A percentile compares a stretch with the other conserved stretches of the same genome.
These are phyloP conservation scores for Chrysoperla carnea DNA, from an alignment of 1,140 invertebrate species.

Conservation along the genomic window DNA sequence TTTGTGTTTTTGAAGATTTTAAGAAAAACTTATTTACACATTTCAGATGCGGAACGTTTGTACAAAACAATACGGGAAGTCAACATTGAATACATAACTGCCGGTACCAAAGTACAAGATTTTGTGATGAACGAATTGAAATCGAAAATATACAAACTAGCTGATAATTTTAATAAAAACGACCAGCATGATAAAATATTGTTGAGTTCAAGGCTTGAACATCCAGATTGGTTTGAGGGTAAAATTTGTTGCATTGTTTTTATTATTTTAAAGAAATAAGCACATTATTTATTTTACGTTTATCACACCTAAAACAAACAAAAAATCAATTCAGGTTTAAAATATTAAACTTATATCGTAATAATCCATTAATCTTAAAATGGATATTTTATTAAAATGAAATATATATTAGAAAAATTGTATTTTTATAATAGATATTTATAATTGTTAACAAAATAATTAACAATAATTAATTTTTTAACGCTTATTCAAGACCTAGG, in stretches of 20 bases:
- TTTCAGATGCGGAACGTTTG: constrained; percentile 17
- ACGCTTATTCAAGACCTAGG: background rate
- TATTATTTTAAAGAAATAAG: no score
- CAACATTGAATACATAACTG: constrained; percentile 40
- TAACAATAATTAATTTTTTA: background rate
- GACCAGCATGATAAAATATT: constrained; percentile 30
- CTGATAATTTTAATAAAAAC: constrained; percentile 27
- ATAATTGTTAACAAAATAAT: constrained; percentile 2
- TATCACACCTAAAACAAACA: no score
- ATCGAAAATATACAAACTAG: constrained; percentile 36
- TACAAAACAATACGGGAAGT: constrained; percentile 30
- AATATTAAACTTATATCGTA: no score
- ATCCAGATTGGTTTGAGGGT: constrained; percentile 58
- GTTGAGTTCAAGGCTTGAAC: constrained; percentile 36
- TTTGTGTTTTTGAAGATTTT: no score
- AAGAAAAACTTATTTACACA: background rate
- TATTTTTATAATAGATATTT: constrained; percentile 1
- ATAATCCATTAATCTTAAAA: no score
- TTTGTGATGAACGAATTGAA: constrained; percentile 47
- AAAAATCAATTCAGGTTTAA: no score
- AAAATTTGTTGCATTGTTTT: constrained; percentile 7
- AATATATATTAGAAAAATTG: background rate
- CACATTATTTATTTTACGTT: no score
- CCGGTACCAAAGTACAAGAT: constrained; percentile 36
- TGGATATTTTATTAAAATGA: no score